These are phyloP conservation scores for Paramormyrops hopkinsi DNA, from an alignment of 2,797 vertebrate species.

Conservation along the genomic window DNA sequence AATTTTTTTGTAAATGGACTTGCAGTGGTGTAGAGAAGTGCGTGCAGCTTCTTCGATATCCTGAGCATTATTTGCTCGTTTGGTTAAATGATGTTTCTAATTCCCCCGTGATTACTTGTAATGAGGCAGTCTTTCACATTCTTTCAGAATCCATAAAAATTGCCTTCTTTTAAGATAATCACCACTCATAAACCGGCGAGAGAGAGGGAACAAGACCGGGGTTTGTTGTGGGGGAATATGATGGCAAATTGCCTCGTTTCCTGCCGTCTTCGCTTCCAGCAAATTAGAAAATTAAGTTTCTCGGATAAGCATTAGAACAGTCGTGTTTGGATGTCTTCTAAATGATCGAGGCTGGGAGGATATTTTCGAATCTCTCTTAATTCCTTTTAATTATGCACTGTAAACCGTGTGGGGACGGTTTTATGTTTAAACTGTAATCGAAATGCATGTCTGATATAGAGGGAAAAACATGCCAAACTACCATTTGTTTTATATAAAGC, in stretches of 20 bases:
- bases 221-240: conserved; percentile 76
- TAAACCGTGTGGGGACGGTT: conserved; percentile 25
- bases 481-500: background rate
- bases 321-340: conserved; percentile 57
- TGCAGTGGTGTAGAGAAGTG: conserved; percentile 82
- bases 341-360: conserved; percentile 55
- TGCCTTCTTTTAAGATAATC: conserved; percentile 82
- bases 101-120: conserved; percentile 88
- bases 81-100: conserved; percentile 97
- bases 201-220: conserved; percentile 56
- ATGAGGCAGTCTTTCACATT: conserved; percentile 88
- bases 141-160: conserved; percentile 88
- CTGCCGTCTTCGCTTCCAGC: conserved; percentile 81
- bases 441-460: conserved; percentile 16
- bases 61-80: conserved; percentile 94
- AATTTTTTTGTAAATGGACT: conserved; percentile 89
- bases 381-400: conserved; percentile 24
- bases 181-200: conserved; percentile 66
- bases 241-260: conserved; percentile 87
- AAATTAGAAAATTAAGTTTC: conserved; percentile 89
- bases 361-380: background rate
- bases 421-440: conserved; percentile 21
- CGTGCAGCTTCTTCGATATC: conserved; percentile 88
- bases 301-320: conserved; percentile 72
- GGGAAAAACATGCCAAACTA: background rate